Base-by-base conservation (phyloP, 2,888 invertebrate species). In the Branchellion lobata region DNA sequence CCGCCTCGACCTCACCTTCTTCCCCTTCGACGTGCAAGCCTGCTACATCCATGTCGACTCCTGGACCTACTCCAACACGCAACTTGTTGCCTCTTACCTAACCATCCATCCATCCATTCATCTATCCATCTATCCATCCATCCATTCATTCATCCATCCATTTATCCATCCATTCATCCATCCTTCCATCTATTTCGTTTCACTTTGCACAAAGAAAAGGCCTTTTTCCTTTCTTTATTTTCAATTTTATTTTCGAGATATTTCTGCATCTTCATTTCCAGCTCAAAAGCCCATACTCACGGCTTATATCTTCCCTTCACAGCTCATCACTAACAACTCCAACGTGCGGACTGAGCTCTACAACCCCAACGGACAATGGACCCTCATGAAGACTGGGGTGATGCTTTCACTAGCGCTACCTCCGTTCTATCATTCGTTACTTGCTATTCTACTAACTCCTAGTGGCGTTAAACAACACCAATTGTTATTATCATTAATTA, bases 351-450 rank as follows among this genome's bases (percentile, higher is more conserved):
- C 61, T 1, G 31, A 51, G 27, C 53, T 79, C 31, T 84, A 83
- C 76, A 76, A 80, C 27, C 80, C 78, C 29, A 83, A 84, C 77
- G 84, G 84, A 5, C 84, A 84, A 74, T 84, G 84, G 84, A 81
- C 80, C 2, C 82, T 84, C 14, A 75, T 82, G 11, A 74, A 74
- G n/a, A 83, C 83, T 1, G 69, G 73, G 34, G 81, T 82, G 1
- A 69, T 27, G 40, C 1, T 3, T 36, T 73, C 27, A 21, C n/a
- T 47, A 47, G 8, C 18, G 18, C 18, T 18, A 47, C 47, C 47
- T 47, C 47, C 47, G 18, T 47, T 18, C n/a, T n/a, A n/a, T n/a
- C n/a, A n/a, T n/a, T n/a, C n/a, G n/a, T n/a, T n/a, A n/a, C n/a
- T n/a, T n/a, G n/a, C n/a, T n/a, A n/a, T n/a, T n/a, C n/a, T n/a